Evolutionary conservation across 2,797 vertebrate genomes (phyloP).

Genomic region (Apodemus agrarius): DNA sequence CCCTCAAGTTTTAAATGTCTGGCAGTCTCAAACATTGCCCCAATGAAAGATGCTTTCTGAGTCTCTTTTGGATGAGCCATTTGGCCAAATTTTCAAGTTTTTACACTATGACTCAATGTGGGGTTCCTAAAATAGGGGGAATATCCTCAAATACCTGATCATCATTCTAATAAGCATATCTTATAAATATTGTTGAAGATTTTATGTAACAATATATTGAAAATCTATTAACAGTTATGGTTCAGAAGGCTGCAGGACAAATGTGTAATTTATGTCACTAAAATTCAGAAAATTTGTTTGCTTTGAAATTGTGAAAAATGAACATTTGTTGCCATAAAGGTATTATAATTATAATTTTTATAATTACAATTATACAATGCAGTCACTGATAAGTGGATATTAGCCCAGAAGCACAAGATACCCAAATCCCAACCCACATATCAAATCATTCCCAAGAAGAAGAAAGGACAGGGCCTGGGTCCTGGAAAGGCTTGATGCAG

Average conservation of each 20-base stretch:
- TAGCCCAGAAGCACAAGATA: too few relatives aligned
- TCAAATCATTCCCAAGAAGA: too few relatives aligned
- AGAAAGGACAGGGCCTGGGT: too few relatives aligned
- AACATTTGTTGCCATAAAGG: not conserved
- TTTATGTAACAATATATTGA: not conserved
- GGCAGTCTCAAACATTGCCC: not conserved
- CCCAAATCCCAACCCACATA: too few relatives aligned
- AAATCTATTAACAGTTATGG: not conserved
- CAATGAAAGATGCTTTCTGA: not conserved
- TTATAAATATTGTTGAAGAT: not conserved
- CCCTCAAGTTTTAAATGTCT: not conserved
- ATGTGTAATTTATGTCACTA: not conserved
- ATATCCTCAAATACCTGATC: too few relatives aligned
- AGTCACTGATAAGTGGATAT: too few relatives aligned
- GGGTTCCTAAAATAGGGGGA: not conserved
- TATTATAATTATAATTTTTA: too few relatives aligned
- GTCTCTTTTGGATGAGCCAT: accelerated
- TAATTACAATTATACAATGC: too few relatives aligned
- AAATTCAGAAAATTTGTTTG: not conserved
- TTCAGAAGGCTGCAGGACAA: not conserved
- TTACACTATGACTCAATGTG: accelerated
- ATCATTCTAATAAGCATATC: not conserved
- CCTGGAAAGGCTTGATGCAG: too few relatives aligned
- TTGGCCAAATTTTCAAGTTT: too few relatives aligned
- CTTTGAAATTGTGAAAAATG: not conserved